Evolutionary conservation across 2,113 vertebrate species (phyloP).

Genomic region (Entosphenus tridentatus): DNA sequence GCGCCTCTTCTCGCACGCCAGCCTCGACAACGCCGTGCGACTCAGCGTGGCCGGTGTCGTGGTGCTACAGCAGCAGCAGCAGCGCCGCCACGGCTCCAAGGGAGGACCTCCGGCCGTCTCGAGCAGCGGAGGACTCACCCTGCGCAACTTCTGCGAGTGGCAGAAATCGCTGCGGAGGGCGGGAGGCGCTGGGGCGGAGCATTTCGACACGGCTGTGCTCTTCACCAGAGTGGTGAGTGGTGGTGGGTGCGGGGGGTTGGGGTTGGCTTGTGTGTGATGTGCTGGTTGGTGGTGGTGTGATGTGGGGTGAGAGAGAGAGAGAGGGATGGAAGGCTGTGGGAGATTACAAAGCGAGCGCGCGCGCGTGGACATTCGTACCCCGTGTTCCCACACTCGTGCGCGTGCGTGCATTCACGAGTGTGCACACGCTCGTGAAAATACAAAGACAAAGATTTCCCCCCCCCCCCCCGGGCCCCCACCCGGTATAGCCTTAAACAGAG

Average conservation of each 20-base stretch:
- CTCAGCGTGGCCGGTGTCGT: slow-evolving; percentile 25
- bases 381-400: too few relatives aligned
- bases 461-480: too few relatives aligned
- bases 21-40: slow-evolving; percentile 23
- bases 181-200: slow-evolving; percentile 21
- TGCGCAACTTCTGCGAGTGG: slow-evolving; percentile 30
- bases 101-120: slow-evolving; percentile 14
- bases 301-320: rapidly evolving
- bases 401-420: too few relatives aligned
- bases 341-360: too few relatives aligned
- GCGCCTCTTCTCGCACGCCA: slow-evolving; percentile 26
- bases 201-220: slow-evolving; percentile 29
- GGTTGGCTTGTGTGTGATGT: too few relatives aligned
- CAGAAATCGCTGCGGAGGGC: slow-evolving; percentile 23
- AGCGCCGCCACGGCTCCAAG: slow-evolving; percentile 16
- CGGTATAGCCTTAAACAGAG: too few relatives aligned
- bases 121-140: slow-evolving; percentile 19
- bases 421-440: too few relatives aligned
- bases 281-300: not conserved
- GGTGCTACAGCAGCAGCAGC: slow-evolving; percentile 19
- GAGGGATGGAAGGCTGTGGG: too few relatives aligned
- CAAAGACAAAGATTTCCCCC: too few relatives aligned
- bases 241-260: not conserved
- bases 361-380: too few relatives aligned
- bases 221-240: slow-evolving; percentile 29